Base-by-base conservation (phyloP, 2,113 vertebrate species). In the Megalops atlanticus region DNA sequence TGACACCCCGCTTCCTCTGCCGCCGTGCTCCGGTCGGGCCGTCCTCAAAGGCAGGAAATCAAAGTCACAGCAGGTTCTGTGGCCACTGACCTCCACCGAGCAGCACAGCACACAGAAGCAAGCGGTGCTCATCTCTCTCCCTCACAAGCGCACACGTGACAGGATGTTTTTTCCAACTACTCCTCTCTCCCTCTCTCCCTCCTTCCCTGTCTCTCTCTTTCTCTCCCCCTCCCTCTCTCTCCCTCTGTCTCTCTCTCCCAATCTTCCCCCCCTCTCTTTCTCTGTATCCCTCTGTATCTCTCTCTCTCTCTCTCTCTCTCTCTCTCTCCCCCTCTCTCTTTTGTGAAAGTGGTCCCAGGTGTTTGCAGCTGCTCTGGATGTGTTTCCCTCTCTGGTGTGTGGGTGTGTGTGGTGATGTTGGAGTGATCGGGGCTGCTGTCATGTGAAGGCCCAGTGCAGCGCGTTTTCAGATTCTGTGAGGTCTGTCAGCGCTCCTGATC, bases 281-380 rank as follows among this genome's bases (percentile, higher is more conserved):
- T 64, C n/a, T n/a, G n/a, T n/a, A n/a, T 52, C 21, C 16, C 49
- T 18, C 49, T 52, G 49, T 52, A 4, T 52, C 49, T 16, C 16
- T 52, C 16, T 18, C 49, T 52, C 49, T 52, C 49, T 52, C 49
- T 18, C 2, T 64, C 0, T 64, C 5, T 31, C n/a, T 64, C 58
- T 64, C 58, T 64, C 6, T 64, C 24, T 64, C 58, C 11, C 58
- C 31, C 58, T 31, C 12, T 2, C 52, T 58, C 52, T 24, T 43
- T 74, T 74, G 72, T 74, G 72, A 74, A 74, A 74, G 38, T 74
- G 40, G 27, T 74, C 39, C 72, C 72, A 43, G 72, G 72, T 74
- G 72, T 41, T 74, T 74, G 36, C 72, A 40, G 72, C 39, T 58
- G 21, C 1, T 58, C 52, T n/a, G 1, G 7, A 6, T 58, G 52